Percentiles rank a stretch among this genome's conserved stretches.
phyloP scores from a whole-genome alignment of 2,797 vertebrate genomes.

The Kryptolebias ocellatus region DNA sequence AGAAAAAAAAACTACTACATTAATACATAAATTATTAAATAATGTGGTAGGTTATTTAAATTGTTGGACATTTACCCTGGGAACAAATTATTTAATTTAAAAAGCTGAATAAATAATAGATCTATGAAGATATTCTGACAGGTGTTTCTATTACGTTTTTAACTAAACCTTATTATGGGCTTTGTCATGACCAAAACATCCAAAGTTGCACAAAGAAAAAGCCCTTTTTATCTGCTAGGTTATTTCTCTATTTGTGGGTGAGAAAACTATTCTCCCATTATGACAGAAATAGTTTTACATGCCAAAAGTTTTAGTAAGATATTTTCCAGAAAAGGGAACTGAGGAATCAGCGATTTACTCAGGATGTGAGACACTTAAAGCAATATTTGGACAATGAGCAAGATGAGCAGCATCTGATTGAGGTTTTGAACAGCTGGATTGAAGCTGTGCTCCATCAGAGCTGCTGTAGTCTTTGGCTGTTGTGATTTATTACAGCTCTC shows the following conservation, averaged over 20 bases:
- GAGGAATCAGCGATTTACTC: slow-evolving; percentile 48
- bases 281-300: slow-evolving; percentile 47
- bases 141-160: slow-evolving; percentile 60
- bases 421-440: slow-evolving; percentile 56
- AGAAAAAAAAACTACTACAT: too few relatives aligned
- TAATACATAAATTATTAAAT: too few relatives aligned
- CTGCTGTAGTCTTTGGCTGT: not conserved
- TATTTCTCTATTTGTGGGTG: slow-evolving; percentile 54
- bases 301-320: slow-evolving; percentile 36
- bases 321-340: slow-evolving; percentile 57
- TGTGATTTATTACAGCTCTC: too few relatives aligned
- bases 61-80: too few relatives aligned
- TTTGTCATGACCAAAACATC: slow-evolving; percentile 58
- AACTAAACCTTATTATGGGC: slow-evolving; percentile 44
- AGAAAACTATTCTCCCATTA: slow-evolving; percentile 58
- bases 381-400: slow-evolving; percentile 56
- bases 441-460: slow-evolving; percentile 42
- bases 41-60: too few relatives aligned
- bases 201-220: slow-evolving; percentile 44
- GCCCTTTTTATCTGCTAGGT: slow-evolving; percentile 31
- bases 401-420: slow-evolving; percentile 57
- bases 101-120: slow-evolving; percentile 47
- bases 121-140: slow-evolving; percentile 71
- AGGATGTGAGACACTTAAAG: slow-evolving; percentile 58
- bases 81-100: slow-evolving; percentile 1